phyloP scores from a whole-genome alignment of 2,888 invertebrate genomes.

The Hemithea aestivaria region DNA sequence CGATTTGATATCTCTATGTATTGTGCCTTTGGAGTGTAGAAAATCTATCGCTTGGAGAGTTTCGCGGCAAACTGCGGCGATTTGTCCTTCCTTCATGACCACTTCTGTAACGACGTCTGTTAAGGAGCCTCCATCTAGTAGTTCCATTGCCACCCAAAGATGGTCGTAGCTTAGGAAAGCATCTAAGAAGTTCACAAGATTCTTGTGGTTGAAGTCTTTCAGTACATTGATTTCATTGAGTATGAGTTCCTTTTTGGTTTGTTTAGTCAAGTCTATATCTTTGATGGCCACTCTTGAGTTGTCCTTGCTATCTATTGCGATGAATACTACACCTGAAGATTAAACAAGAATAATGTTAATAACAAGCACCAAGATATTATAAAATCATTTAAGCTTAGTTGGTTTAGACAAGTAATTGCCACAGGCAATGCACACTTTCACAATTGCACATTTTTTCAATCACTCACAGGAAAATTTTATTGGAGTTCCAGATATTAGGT shows the following conservation, averaged over 20 bases:
- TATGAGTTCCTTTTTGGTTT: constrained; percentile 96
- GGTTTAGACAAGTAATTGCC: too few relatives aligned
- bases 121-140: constrained; percentile 95
- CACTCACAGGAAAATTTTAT: too few relatives aligned
- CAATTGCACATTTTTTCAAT: too few relatives aligned
- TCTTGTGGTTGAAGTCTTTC: constrained; percentile 94
- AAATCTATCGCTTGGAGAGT: constrained; percentile 91
- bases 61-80: constrained; percentile 96
- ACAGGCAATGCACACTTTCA: too few relatives aligned
- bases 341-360: constrained; percentile 9
- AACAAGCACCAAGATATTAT: not conserved
- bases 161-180: constrained; percentile 95
- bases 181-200: constrained; percentile 96
- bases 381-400: too few relatives aligned
- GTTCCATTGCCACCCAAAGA: constrained; percentile 98
- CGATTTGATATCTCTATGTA: constrained; percentile 98
- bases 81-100: constrained; percentile 97
- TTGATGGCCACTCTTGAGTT: constrained; percentile 94
- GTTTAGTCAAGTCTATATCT: constrained; percentile 96
- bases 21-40: constrained; percentile 92
- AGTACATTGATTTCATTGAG: constrained; percentile 96
- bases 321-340: constrained; percentile 89
- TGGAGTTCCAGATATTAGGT: too few relatives aligned
- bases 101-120: constrained; percentile 99
- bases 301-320: constrained; percentile 87